Percentiles rank a stretch among this genome's conserved stretches.
These are phyloP conservation scores for Bombus terrestris DNA, from an alignment of 1,140 invertebrate species.

Conservation along the genomic window DNA sequence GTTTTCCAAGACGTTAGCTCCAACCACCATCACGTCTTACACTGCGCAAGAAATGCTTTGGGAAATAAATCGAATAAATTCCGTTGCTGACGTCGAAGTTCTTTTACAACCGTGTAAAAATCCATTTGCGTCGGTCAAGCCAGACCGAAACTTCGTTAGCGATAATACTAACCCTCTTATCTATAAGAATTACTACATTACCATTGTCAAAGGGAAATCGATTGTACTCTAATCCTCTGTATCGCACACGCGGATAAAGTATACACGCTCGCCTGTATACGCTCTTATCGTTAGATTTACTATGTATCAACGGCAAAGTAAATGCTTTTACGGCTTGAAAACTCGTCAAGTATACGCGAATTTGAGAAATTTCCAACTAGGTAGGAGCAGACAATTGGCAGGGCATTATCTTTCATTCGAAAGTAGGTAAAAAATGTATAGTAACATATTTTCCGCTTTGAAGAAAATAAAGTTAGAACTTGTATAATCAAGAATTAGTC, in stretches of 20 bases:
- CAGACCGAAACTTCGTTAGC: conserved; percentile 89
- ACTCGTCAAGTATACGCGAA: too few species aligned
- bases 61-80: conserved; percentile 84
- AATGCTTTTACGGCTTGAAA: too few species aligned
- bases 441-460: too few species aligned
- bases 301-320: too few species aligned
- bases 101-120: conserved; percentile 84
- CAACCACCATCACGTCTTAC: conserved; percentile 86
- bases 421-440: too few species aligned
- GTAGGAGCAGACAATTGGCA: too few species aligned
- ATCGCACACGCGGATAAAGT: neutral
- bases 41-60: conserved; percentile 85
- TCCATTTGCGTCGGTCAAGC: conserved; percentile 86
- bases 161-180: conserved; percentile 87
- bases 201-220: conserved; percentile 61
- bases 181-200: conserved; percentile 88
- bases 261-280: neutral
- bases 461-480: too few species aligned
- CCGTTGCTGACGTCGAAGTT: conserved; percentile 80
- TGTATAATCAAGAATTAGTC: too few species aligned
- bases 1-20: conserved; percentile 82
- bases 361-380: too few species aligned
- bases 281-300: neutral
- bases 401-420: too few species aligned
- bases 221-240: neutral